Percentiles rank a stretch among this genome's conserved stretches.
Evolutionary conservation across 2,113 vertebrate genomes (phyloP).

Genomic region (sheep (Ovis aries)): DNA sequence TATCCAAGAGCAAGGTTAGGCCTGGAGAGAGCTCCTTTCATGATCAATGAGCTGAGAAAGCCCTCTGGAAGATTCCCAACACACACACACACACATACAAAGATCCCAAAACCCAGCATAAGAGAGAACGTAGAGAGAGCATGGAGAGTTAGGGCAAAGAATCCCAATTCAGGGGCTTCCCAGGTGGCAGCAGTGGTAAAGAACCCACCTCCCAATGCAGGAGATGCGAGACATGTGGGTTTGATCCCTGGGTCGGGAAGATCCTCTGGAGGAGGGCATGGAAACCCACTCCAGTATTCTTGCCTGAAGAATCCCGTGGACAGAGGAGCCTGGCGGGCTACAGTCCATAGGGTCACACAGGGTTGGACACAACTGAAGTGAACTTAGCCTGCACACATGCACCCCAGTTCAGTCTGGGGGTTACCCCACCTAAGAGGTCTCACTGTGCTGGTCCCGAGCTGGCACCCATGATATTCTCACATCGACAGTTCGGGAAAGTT

Average conservation of each 20-base stretch:
- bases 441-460: fast-evolving
- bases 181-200: neutral
- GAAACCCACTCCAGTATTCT: neutral
- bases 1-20: neutral
- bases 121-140: too few species aligned
- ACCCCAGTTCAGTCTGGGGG: neutral
- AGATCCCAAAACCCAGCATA: neutral
- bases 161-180: neutral
- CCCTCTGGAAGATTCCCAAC: neutral
- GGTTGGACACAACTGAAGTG: fast-evolving
- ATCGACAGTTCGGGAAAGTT: neutral
- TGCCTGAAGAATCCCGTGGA: neutral
- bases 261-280: neutral
- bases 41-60: neutral
- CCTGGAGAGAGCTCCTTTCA: neutral
- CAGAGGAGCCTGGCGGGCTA: neutral
- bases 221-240: neutral
- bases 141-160: fast-evolving
- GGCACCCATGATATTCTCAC: neutral
- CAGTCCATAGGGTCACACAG: neutral
- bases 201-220: neutral
- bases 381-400: neutral
- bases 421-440: fast-evolving
- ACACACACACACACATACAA: neutral
- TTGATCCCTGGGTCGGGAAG: neutral